Evolutionary conservation across 2,113 vertebrate genomes (phyloP), one percentile per base, ranked within the genome.

Genomic region (Danionella cerebrum): DNA sequence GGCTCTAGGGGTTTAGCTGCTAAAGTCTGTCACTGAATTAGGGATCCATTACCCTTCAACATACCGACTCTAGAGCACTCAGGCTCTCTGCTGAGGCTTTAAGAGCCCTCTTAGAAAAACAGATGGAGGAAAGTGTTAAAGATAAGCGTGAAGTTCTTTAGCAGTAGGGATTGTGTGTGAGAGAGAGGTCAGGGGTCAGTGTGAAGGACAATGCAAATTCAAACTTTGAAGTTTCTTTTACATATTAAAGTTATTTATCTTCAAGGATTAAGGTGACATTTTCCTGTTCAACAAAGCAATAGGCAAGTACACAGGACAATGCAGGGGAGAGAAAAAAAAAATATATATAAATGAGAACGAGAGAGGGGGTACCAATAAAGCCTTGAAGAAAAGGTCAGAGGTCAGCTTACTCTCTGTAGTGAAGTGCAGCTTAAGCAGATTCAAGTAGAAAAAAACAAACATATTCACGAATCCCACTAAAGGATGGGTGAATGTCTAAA

Each of bases 391-490:
- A 21, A 52, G 54, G 67, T 66, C 48, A 74, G 31, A 70, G 24
- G 53, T 57, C 10, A 53, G 16, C 27, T 39, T 11, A 48, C 62
- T 54, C 22, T 74, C 48, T 54, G 62, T 66, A 74, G 60, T 66
- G 60, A 67, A 74, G 54, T 67, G 47, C 48, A 58, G 25, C 54
- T 65, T 60, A 66, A 70, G 62, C 55, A 54, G 60, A 36, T 74
- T 74, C 59, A 27, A 36, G 36, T 29, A 48, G 38, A 31, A 31
- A 51, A 7, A 31, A 19, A 35, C 67, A 70, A 19, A 36, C 1
- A 2, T n/a, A n/a, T n/a, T n/a, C n/a, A n/a, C n/a, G n/a, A n/a
- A n/a, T n/a, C n/a, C n/a, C n/a, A n/a, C n/a, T n/a, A n/a, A n/a
- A n/a, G n/a, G n/a, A n/a, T n/a, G n/a, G n/a, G n/a, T n/a, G n/a